Evolutionary conservation across 2,797 vertebrate genomes (phyloP).

Genomic region (Remorina albescens): DNA sequence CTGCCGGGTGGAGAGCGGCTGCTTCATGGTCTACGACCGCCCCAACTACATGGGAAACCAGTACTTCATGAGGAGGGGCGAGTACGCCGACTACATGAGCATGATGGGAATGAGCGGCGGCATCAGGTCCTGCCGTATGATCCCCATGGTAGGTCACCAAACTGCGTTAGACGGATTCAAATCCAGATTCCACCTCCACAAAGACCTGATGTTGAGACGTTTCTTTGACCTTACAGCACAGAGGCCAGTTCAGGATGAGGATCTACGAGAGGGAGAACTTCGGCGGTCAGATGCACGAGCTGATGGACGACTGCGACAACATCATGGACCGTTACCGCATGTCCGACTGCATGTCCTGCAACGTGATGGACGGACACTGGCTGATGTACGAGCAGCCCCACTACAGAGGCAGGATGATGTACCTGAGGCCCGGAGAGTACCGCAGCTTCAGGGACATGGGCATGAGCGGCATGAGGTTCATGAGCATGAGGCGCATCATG

Average conservation of each 20-base stretch:
- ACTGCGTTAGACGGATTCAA: no score
- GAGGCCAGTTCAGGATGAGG: slow-evolving; percentile 63
- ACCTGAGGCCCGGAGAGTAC: slow-evolving; percentile 78
- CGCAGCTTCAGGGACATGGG: slow-evolving; percentile 70
- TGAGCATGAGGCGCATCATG: slow-evolving; percentile 71
- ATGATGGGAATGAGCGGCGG: no score
- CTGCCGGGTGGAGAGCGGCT: no score
- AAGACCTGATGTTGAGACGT: no score
- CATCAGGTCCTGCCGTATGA: no score
- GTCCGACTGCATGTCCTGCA: slow-evolving; percentile 69
- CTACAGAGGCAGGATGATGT: slow-evolving; percentile 74
- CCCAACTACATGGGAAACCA: no score
- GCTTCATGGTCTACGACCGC: no score
- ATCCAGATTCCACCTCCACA: no score
- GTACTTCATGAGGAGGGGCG: no score
- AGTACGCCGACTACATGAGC: no score
- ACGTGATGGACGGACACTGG: slow-evolving; percentile 77
- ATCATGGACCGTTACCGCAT: slow-evolving; percentile 72
- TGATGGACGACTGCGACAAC: slow-evolving; percentile 74
- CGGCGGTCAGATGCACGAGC: slow-evolving; percentile 62
- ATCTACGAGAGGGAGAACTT: slow-evolving; percentile 76
- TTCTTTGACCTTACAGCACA: slow-evolving; percentile 43
- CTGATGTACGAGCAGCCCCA: slow-evolving; percentile 73
- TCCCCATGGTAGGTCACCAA: no score
- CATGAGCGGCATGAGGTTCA: slow-evolving; percentile 50